Evolutionary conservation across 1,140 invertebrate species (phyloP).

Genomic region (Antheraea pernyi): DNA sequence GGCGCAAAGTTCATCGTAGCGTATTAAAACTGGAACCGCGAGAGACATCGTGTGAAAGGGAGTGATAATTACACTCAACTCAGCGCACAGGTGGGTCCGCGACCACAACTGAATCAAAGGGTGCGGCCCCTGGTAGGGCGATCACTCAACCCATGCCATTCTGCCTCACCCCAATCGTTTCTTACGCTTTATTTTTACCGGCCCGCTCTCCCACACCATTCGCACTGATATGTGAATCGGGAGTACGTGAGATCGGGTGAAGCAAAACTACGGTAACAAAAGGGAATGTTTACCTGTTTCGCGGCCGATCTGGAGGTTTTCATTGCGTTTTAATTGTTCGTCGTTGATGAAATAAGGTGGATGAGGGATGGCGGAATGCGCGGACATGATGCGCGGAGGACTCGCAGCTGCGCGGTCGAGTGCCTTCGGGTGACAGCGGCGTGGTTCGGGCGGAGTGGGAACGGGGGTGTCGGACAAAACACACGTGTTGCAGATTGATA

Average conservation of each 20-base stretch:
- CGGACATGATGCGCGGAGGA: slow-evolving; percentile 47
- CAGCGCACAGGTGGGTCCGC: slow-evolving; percentile 28
- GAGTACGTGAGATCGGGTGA: slow-evolving; percentile 11
- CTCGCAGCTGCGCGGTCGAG: slow-evolving; percentile 37
- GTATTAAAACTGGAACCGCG: slow-evolving; percentile 41
- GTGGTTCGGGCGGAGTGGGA: slow-evolving; percentile 22
- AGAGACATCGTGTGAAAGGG: slow-evolving; percentile 30
- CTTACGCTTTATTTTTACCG: slow-evolving; percentile 73
- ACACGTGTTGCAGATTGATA: background rate
- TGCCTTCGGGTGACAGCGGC: background rate
- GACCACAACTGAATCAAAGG: slow-evolving; percentile 39
- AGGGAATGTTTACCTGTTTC: slow-evolving; percentile 54
- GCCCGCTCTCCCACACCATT: slow-evolving; percentile 69
- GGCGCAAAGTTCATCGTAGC: slow-evolving; percentile 65
- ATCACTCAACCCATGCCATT: slow-evolving; percentile 70
- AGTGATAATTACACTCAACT: slow-evolving; percentile 21
- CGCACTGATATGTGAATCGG: slow-evolving; percentile 14
- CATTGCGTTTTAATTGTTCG: slow-evolving; percentile 54
- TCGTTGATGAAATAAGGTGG: slow-evolving; percentile 55
- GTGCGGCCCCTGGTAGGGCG: slow-evolving; percentile 56
- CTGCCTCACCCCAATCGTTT: slow-evolving; percentile 72
- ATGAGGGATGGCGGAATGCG: slow-evolving; percentile 49
- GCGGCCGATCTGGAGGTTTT: slow-evolving; percentile 39
- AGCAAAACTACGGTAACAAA: slow-evolving; percentile 15
- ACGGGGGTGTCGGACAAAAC: slow-evolving; percentile 19